These are phyloP conservation scores for Ophion costatus DNA, from an alignment of 2,888 invertebrate species.

Conservation along the genomic window DNA sequence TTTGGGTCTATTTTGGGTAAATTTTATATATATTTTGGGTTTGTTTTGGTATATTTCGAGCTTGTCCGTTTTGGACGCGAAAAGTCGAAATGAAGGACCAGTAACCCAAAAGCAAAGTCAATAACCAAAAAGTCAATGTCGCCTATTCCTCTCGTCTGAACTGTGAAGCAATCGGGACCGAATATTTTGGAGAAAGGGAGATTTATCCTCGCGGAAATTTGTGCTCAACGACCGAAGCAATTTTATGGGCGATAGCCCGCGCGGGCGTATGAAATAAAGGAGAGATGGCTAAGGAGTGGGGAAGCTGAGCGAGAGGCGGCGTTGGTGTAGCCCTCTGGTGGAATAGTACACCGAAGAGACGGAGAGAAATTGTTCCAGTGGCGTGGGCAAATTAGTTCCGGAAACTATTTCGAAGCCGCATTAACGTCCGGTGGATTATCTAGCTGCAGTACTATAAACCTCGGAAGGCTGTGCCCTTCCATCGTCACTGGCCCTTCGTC, in stretches of 20 bases:
- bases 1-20: too few relatives aligned
- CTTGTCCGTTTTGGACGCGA: too few relatives aligned
- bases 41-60: too few relatives aligned
- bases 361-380: slow-evolving; percentile 20
- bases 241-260: slow-evolving; percentile 67
- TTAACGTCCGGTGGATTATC: slow-evolving; percentile 73
- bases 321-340: slow-evolving; percentile 36
- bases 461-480: slow-evolving; percentile 37
- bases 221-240: slow-evolving; percentile 69
- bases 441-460: slow-evolving; percentile 62
- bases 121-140: too few relatives aligned
- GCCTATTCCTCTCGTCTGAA: not conserved
- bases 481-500: slow-evolving; percentile 17
- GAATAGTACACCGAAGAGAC: slow-evolving; percentile 14
- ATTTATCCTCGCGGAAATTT: slow-evolving; percentile 60
- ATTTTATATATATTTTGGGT: too few relatives aligned
- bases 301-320: slow-evolving; percentile 3
- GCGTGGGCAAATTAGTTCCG: slow-evolving; percentile 76
- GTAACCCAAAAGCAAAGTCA: too few relatives aligned
- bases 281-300: slow-evolving; percentile 46
- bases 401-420: slow-evolving; percentile 78
- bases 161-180: not conserved
- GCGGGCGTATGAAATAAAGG: slow-evolving; percentile 68
- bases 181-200: not conserved
- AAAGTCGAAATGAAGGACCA: too few relatives aligned